Base-by-base conservation (phyloP, 2,113 vertebrate genomes). In the Syngnathoides biaculeatus region DNA sequence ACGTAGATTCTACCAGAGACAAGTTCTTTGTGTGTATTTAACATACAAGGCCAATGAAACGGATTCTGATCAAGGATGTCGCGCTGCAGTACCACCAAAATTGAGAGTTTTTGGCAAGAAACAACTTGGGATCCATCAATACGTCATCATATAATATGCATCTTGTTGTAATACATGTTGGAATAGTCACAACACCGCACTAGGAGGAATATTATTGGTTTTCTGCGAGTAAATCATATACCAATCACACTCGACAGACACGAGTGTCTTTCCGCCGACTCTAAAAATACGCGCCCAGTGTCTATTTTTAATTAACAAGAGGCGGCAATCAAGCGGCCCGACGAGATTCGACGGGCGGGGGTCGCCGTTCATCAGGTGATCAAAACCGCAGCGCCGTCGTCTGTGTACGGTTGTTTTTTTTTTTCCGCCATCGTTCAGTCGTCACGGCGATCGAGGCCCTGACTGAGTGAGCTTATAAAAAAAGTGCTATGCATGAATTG, bases 401-500 rank as follows among this genome's bases (percentile, higher is more conserved):
- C 53, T n/a, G n/a, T n/a, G 53, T 17, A 6, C 26, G 24, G 26
- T 27, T 10, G 14, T 30, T 5, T 35, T 35, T 35, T 3, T 35
- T 35, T 57, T 15, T 26, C 48, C 48, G 2, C 20, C 48, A n/a
- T n/a, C n/a, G 20, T 20, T 52, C 48, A 22, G 27, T 30, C 55
- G 55, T 57, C 55, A 57, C 53, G 53, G 53, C 12, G 12, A 27
- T 22, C 7, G 55, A 30, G 26, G 55, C 26, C 26, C 39, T 20
- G 20, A 22, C 35, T 13, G 35, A 60, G 35, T 11, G 58, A 26
- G 60, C 38, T 62, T 43, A 42, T 62, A 43, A 62, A 57, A 62
- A 57, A 62, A 62, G 22, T 43, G 60, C 60, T 14, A 24, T 9
- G n/a, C 40, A 20, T 45, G 40, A 62, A 62, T 62, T 24, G 60